Base-by-base conservation (phyloP, 2,888 invertebrate species). In the Morpho deidamia region DNA sequence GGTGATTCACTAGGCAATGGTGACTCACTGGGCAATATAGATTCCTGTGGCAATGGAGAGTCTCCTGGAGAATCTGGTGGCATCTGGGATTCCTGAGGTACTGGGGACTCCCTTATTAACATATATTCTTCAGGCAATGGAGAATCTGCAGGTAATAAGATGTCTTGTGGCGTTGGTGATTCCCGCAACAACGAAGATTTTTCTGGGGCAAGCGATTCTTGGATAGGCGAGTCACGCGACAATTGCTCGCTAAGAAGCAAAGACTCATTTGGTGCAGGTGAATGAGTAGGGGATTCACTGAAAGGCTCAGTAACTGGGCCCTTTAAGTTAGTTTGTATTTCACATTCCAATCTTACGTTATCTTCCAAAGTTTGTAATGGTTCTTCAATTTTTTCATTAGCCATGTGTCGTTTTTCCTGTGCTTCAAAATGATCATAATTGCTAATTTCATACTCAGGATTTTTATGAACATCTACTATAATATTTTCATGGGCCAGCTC, bases 401-500 rank as follows among this genome's bases (percentile, higher is more conserved):
- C 49, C 8, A 51, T 44, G 46, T 58, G 53, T 58, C 58, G 32
- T 51, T 55, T 45, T 14, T 32, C 46, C 12, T 56, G 11, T 37
- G 37, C 44, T 40, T 60, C 51, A 37, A 45, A 39, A 8, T 49
- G 51, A 45, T 55, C 39, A 5, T 32, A 48, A 48, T 49, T 42
- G 34, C 10, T 57, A 38, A 46, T 52, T 46, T 66, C 54, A 11
- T 52, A 42, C 48, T 68, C 68, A 46, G 60, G 65, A 58, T 58
- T 63, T 42, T 70, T 66, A 56, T 74, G 74, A 38, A 74, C 63
- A 59, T 75, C 74, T 8, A 70, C 73, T 23, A 66, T 41, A 33
- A 69, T 58, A 61, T 67, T 69, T 52, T 68, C 67, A 34, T 59
- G 60, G 42, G 51, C 59, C 51, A 53, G 51, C 55, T 56, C 58